A percentile compares a stretch with the other conserved stretches of the same genome.
Conservation (phyloP, 2,113 vertebrate species). For the Peucedramus taeniatus region DNA sequence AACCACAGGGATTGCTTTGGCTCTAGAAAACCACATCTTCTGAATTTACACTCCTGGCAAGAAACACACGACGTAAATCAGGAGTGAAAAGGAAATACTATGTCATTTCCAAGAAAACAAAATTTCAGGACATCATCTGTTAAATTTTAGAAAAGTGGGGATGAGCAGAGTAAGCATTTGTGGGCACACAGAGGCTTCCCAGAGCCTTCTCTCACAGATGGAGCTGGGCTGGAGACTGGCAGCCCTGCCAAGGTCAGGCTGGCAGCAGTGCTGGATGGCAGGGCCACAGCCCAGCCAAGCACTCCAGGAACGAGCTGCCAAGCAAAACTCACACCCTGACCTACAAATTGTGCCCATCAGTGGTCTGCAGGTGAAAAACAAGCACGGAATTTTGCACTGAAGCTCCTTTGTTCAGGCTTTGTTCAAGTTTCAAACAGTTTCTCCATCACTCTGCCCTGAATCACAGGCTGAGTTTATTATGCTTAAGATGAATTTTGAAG, state of each 20-base stretch:
- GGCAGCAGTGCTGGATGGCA: background rate
- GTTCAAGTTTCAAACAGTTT: background rate
- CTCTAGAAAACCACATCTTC: background rate
- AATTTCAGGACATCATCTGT: background rate
- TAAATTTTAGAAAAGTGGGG: background rate
- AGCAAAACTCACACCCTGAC: background rate
- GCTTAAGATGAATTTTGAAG: background rate
- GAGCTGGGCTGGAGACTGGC: background rate
- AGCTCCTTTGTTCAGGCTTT: background rate
- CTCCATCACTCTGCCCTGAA: fast-evolving
- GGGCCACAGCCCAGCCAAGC: background rate
- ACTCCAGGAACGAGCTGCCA: background rate
- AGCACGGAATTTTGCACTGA: fast-evolving
- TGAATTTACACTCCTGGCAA: background rate
- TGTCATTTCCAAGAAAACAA: background rate
- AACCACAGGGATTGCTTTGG: background rate
- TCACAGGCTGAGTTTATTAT: background rate
- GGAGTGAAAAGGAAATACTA: background rate
- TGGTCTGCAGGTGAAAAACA: background rate
- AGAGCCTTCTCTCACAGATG: background rate
- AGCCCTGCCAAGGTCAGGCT: background rate
- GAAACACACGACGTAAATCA: background rate
- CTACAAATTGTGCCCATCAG: background rate
- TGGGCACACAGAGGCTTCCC: background rate
- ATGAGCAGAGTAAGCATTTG: background rate